A percentile compares a stretch with the other conserved stretches of the same genome.
Evolutionary conservation across 2,113 vertebrate genomes (phyloP).

Genomic region (Anguilla rostrata): DNA sequence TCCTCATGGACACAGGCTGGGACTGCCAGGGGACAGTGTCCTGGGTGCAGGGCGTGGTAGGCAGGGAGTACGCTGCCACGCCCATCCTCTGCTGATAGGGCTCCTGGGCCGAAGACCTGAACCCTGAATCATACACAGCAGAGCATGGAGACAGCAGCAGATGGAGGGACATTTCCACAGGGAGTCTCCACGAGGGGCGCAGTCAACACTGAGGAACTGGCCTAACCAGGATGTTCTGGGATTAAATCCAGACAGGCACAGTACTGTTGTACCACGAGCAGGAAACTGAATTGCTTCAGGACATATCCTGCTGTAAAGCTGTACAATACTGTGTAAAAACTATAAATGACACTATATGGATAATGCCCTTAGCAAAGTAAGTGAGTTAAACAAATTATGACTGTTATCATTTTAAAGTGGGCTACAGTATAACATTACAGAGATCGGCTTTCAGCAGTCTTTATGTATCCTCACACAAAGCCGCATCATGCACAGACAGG

Average conservation of each 20-base stretch:
- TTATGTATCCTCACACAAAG: background rate
- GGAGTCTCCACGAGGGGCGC: background rate
- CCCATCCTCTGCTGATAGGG: constrained; percentile 35
- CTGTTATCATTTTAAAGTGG: background rate
- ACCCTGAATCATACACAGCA: constrained; percentile 36
- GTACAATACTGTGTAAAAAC: background rate
- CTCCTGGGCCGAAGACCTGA: constrained; percentile 34
- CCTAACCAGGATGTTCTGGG: background rate
- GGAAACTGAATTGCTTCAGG: background rate
- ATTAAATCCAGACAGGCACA: background rate
- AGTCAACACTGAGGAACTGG: background rate
- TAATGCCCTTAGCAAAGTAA: background rate
- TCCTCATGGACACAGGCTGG: constrained; percentile 35
- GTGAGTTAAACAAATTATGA: background rate
- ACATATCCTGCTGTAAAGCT: background rate
- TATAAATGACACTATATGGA: background rate
- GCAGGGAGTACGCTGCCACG: constrained; percentile 32
- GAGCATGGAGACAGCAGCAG: background rate
- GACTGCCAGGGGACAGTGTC: constrained; percentile 25
- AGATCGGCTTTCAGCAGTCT: background rate
- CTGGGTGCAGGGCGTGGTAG: constrained; percentile 30
- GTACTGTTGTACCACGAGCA: background rate
- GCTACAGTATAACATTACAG: background rate
- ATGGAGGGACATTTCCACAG: background rate
- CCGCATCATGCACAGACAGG: background rate